Evolutionary conservation across 2,113 vertebrate genomes (phyloP).

Genomic region (Cynopterus brachyotis): DNA sequence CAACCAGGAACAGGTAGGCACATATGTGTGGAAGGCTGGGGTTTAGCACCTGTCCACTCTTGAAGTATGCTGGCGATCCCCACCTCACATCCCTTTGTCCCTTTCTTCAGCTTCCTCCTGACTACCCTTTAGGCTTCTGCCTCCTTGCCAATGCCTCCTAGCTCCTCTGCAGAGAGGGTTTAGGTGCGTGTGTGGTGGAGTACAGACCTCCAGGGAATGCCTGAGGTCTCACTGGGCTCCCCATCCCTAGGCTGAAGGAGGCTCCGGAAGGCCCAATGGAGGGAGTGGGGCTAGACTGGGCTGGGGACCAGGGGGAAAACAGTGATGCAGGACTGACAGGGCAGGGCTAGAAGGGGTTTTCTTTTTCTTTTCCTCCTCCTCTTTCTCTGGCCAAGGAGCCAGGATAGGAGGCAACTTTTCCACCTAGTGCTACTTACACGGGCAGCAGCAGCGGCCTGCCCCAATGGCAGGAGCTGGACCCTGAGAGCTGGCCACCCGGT

Average conservation of each 20-base stretch:
- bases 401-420: background rate
- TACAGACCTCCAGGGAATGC: background rate
- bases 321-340: background rate
- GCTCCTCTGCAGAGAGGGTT: background rate
- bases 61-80: no score
- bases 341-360: background rate
- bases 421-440: background rate
- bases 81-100: no score
- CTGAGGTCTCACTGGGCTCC: background rate
- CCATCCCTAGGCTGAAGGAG: background rate
- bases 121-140: background rate
- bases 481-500: background rate
- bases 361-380: no score
- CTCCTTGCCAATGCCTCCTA: rapidly evolving
- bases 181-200: background rate
- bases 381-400: background rate
- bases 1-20: no score
- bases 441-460: background rate
- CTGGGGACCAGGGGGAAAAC: no score
- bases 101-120: background rate
- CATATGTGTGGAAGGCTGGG: background rate
- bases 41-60: background rate
- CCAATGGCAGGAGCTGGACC: background rate
- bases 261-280: rapidly evolving
- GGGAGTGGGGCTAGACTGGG: rapidly evolving